Conservation (phyloP, 2,888 invertebrate species). For the Stomorhina lunata region DNA sequence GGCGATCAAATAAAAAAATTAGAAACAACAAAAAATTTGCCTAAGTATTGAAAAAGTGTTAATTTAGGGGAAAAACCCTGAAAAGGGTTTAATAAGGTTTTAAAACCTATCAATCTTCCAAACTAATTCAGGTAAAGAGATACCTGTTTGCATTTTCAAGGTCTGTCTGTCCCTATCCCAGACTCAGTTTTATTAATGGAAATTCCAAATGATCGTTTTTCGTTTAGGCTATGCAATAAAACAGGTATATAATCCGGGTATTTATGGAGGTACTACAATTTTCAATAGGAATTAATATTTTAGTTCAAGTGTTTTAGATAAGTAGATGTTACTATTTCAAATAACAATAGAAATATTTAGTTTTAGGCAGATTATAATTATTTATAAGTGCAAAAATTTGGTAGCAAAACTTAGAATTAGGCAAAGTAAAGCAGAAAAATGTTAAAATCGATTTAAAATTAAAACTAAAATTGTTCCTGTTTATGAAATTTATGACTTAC, state of each 20-base stretch:
- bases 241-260: constrained; percentile 19
- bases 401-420: too few species aligned
- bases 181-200: constrained; percentile 31
- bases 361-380: background rate
- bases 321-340: background rate
- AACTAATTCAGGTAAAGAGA: background rate
- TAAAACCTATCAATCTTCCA: background rate
- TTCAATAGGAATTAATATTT: background rate
- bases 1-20: background rate
- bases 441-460: background rate
- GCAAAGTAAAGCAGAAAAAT: too few species aligned
- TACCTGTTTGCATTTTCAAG: background rate
- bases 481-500: constrained; percentile 2
- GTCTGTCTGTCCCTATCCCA: background rate
- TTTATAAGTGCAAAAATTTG: background rate
- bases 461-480: background rate
- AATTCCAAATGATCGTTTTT: constrained; percentile 18
- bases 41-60: background rate
- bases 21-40: background rate
- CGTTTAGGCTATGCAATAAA: background rate
- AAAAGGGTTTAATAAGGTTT: constrained; percentile 4
- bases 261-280: background rate
- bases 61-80: background rate
- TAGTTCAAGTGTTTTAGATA: constrained; percentile 1
- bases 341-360: background rate